phyloP scores from a whole-genome alignment of 2,797 vertebrate genomes.

The Graptemys geographica region DNA sequence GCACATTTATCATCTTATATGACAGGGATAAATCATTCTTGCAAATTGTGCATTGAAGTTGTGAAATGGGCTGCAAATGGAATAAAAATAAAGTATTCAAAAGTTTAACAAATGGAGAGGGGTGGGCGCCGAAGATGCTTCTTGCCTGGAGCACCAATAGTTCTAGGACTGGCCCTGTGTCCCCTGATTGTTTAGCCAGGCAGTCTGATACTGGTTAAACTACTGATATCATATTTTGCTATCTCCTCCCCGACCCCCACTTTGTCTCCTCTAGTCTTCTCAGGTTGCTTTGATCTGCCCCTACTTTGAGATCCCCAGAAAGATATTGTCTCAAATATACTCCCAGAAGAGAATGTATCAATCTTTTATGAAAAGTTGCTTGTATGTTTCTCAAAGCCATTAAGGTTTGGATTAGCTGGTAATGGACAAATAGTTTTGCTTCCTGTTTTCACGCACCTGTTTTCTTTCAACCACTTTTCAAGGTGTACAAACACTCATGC shows the following conservation, averaged over 20 bases:
- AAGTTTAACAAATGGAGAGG: no score
- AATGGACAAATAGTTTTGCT: not conserved
- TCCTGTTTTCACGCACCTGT: not conserved
- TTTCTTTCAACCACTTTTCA: not conserved
- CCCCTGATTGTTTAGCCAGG: not conserved
- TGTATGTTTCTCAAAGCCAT: not conserved
- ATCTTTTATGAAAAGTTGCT: not conserved
- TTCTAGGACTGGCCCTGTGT: no score
- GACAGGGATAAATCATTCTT: no score
- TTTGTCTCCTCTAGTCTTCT: not conserved
- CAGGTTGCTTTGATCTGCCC: not conserved
- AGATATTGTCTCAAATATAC: not conserved
- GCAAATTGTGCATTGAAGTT: no score
- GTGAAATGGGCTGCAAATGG: no score
- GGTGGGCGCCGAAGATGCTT: no score
- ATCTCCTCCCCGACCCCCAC: not conserved
- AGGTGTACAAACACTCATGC: not conserved
- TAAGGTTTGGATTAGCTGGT: not conserved
- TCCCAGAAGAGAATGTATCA: not conserved
- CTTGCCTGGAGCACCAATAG: no score
- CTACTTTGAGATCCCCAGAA: not conserved
- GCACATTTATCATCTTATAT: no score
- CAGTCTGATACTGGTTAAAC: not conserved
- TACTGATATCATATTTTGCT: not conserved
- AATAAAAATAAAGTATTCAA: no score